Evolutionary conservation across 2,113 vertebrate genomes (phyloP), one percentile per base, ranked within the genome.

Genomic region (Carollia perspicillata): DNA sequence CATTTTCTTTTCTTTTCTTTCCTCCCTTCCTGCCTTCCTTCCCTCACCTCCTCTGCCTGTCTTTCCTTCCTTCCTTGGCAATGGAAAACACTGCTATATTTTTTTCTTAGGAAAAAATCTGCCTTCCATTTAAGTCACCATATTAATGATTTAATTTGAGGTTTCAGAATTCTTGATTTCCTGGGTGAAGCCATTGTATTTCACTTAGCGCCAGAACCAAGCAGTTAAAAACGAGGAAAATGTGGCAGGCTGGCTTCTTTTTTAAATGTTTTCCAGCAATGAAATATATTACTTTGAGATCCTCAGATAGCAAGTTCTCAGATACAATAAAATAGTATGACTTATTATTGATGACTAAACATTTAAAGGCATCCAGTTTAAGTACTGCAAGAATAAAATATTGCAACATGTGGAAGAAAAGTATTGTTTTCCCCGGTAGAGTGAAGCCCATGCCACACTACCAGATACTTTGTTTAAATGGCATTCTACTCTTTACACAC

Each of bases 111-210:
- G 10, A 60, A 60, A 58, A 97, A 90, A 96, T 71, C 66, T 96
- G 91, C 95, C 95, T 97, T 95, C 95, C 0, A 0, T 96, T 97
- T 97, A 97, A 98, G 77, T 47, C 97, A 85, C 93, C 63, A 85
- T 97, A 97, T 96, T 92, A 96, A 97, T 96, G 84, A 78, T 94
- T 97, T 97, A 97, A 93, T 51, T 3, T n/a, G 40, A 92, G 42
- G 30, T 72, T 89, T 94, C 10, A 35, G 66, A 95, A 85, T 92
- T 84, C 84, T 71, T 65, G 60, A 83, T 97, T 94, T 97, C 84
- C 65, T 93, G 88, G 72, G n/a, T 81, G 33, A 97, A 85, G 66
- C 28, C 28, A 40, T 40, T 90, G 26, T 60, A 68, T 85, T 89
- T 94, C 74, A 85, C 33, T 69, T 80, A 81, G 37, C 12, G 49